Evolutionary conservation across 2,113 vertebrate genomes (phyloP).

Genomic region (Ramphastos sulfuratus): DNA sequence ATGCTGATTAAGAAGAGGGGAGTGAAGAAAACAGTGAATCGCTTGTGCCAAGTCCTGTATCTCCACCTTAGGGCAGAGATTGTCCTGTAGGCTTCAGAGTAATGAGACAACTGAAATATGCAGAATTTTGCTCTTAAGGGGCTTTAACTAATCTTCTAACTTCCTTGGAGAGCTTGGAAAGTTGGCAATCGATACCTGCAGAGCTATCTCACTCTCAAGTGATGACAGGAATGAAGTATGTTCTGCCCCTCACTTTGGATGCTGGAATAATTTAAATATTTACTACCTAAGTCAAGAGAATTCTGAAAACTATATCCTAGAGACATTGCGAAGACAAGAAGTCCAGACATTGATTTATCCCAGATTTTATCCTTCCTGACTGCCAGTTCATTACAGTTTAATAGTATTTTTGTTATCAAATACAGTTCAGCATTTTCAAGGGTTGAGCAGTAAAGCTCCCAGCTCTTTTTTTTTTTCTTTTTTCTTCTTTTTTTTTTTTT

Average conservation of each 20-base stretch:
- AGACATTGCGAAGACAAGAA: neutral
- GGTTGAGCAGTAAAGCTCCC: neutral
- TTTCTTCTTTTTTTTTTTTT: no score
- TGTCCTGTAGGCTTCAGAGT: neutral
- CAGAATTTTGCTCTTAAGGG: neutral
- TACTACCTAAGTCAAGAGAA: neutral
- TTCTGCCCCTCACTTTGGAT: neutral
- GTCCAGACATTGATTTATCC: neutral
- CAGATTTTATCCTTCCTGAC: neutral
- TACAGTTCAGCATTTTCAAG: neutral
- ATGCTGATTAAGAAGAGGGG: neutral
- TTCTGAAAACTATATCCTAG: neutral
- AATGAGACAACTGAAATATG: neutral
- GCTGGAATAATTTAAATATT: neutral
- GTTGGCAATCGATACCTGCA: accelerated
- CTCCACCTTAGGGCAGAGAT: neutral
- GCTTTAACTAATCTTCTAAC: neutral
- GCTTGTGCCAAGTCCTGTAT: neutral
- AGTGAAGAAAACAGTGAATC: neutral
- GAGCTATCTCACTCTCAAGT: neutral
- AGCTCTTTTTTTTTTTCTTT: neutral
- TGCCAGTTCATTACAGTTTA: neutral
- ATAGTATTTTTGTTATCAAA: neutral
- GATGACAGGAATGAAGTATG: accelerated
- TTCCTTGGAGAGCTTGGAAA: neutral